Evolutionary conservation across 64 coral and sea anemone species (phyloP).

Genomic region (Stylophora pistillata): DNA sequence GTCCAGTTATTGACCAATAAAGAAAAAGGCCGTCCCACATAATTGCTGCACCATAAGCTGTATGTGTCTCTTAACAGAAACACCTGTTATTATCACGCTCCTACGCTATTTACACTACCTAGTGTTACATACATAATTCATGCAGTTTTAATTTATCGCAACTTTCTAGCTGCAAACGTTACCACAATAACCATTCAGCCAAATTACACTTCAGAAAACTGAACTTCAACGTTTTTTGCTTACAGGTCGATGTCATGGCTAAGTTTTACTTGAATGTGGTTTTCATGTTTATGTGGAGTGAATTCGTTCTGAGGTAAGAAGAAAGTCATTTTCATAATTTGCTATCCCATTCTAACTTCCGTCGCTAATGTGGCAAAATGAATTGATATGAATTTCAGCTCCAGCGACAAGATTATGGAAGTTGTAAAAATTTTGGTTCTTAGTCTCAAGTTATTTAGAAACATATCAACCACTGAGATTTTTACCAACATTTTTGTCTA

Average conservation of each 20-base stretch:
- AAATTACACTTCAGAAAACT: not conserved
- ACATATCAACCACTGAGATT: too few relatives aligned
- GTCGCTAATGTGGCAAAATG: not conserved
- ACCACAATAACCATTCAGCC: not conserved
- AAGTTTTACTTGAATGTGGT: not conserved
- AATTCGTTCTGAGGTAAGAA: not conserved
- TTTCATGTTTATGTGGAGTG: not conserved
- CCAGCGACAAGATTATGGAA: too few relatives aligned
- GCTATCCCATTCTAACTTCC: not conserved
- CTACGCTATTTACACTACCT: not conserved
- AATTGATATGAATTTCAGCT: not conserved
- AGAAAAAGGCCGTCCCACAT: not conserved
- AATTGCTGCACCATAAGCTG: not conserved
- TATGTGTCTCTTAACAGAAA: not conserved
- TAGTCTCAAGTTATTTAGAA: too few relatives aligned
- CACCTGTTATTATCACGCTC: not conserved
- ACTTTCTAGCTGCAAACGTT: not conserved
- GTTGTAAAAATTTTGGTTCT: too few relatives aligned
- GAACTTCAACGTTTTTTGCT: not conserved
- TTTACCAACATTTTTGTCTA: too few relatives aligned
- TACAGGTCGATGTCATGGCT: not conserved
- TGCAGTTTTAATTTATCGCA: not conserved
- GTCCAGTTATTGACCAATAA: not conserved
- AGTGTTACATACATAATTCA: not conserved
- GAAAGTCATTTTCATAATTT: too few relatives aligned